Evolutionary conservation across 1,140 invertebrate species (phyloP).

Genomic region (Trichonephila inaurata): DNA sequence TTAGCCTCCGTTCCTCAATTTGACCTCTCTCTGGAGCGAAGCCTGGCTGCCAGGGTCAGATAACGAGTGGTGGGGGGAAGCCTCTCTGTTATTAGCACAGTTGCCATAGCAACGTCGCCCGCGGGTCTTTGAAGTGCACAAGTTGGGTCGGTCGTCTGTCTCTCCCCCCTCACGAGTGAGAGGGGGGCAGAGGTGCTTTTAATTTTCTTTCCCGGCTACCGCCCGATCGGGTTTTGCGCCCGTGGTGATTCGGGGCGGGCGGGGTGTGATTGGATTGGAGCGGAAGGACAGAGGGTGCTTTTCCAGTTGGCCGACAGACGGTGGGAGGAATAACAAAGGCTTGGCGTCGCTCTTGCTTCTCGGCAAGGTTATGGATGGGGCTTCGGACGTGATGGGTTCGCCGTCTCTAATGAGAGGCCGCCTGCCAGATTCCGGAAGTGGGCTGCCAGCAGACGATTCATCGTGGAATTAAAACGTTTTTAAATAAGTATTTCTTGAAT

Average conservation of each 20-base stretch:
- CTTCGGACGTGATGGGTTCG: neutral
- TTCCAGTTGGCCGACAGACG: conserved; percentile 2
- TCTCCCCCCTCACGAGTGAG: neutral
- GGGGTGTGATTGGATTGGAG: neutral
- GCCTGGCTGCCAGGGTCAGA: conserved; percentile 61
- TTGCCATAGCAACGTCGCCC: conserved; percentile 54
- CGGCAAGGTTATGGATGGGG: too few species aligned
- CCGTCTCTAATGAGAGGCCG: neutral
- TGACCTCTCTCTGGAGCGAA: conserved; percentile 56
- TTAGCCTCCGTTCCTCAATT: conserved; percentile 62
- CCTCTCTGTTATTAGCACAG: conserved; percentile 60
- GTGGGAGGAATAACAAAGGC: conserved; percentile 1
- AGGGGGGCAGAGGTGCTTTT: conserved; percentile 46
- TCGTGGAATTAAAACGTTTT: too few species aligned
- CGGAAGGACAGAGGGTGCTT: conserved; percentile 20
- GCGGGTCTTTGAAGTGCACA: conserved; percentile 70
- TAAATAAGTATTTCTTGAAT: too few species aligned
- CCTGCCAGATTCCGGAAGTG: too few species aligned
- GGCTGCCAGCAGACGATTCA: too few species aligned
- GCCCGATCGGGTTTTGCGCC: conserved; percentile 60
- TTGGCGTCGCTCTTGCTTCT: neutral
- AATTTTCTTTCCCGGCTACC: conserved; percentile 63
- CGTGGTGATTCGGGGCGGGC: conserved; percentile 21
- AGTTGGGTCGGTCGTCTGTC: conserved; percentile 1
- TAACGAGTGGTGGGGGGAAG: conserved; percentile 42